phyloP scores from a whole-genome alignment of 2,113 vertebrate genomes.

The Hemichromis elongatus region DNA sequence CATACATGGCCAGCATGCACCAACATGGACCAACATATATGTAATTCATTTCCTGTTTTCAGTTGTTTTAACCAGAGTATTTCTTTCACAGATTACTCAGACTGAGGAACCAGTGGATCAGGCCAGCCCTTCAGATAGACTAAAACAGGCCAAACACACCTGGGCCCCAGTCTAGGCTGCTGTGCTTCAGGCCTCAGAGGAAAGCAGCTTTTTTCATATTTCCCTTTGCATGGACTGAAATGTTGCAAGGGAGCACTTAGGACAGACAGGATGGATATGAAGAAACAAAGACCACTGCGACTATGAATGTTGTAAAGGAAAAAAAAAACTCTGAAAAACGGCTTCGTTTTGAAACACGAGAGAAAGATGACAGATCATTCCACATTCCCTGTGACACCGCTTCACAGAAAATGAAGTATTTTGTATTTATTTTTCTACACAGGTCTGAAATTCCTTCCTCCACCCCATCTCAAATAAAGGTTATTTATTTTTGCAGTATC shows the following conservation, averaged over 20 bases:
- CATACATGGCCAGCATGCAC: neutral
- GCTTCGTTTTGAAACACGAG: constrained; percentile 43
- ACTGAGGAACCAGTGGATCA: constrained; percentile 21
- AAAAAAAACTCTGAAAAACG: constrained; percentile 42
- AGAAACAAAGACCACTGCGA: constrained; percentile 69
- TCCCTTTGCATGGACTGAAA: constrained; percentile 45
- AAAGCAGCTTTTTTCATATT: constrained; percentile 40
- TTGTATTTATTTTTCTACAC: constrained; percentile 74
- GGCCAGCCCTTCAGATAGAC: neutral
- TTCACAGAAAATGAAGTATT: constrained; percentile 55
- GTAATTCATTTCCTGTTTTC: neutral
- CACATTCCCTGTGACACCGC: constrained; percentile 54
- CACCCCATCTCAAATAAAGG: constrained; percentile 74
- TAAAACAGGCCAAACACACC: constrained; percentile 12
- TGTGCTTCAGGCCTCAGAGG: constrained; percentile 40
- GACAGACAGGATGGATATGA: constrained; percentile 57
- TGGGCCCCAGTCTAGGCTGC: neutral
- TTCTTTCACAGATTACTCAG: constrained; percentile 39
- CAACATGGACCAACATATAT: neutral
- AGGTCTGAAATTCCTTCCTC: constrained; percentile 50
- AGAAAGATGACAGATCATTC: constrained; percentile 39
- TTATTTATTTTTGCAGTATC: constrained; percentile 98
- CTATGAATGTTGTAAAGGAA: constrained; percentile 87
- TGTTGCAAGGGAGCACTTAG: constrained; percentile 83
- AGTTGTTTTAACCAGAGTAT: neutral